Evolutionary conservation across 2,888 invertebrate species (phyloP).

Genomic region (Nephrotoma appendiculata): DNA sequence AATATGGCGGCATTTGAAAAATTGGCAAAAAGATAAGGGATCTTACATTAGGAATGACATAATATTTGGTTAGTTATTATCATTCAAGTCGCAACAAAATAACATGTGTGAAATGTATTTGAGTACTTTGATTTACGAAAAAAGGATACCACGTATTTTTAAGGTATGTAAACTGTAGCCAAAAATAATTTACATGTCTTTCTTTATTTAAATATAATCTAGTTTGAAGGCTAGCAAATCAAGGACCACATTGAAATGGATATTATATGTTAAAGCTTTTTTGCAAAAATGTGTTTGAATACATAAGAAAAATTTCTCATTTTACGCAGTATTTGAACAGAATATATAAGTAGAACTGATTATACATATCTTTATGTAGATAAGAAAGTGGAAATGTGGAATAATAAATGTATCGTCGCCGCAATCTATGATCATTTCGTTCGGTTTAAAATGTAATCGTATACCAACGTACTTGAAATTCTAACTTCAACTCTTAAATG

Average conservation of each 20-base stretch:
- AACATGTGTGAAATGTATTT: background rate
- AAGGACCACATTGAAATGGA: background rate
- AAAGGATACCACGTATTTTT: background rate
- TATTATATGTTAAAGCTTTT: background rate
- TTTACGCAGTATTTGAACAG: background rate
- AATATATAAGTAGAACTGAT: background rate
- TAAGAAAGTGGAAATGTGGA: background rate
- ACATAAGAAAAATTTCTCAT: background rate
- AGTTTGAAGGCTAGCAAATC: background rate
- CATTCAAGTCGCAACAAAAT: background rate
- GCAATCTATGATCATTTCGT: no score
- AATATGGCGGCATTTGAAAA: background rate
- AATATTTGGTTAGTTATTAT: background rate
- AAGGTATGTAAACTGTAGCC: background rate
- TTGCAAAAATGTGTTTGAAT: background rate
- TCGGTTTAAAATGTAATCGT: no score
- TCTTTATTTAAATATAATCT: background rate
- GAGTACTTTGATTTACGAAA: background rate
- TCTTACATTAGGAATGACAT: background rate
- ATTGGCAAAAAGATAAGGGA: background rate
- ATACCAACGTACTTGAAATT: no score
- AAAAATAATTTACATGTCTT: background rate
- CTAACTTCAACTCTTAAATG: no score
- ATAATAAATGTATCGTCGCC: background rate
- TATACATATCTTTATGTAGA: background rate